A percentile compares a stretch with the other conserved stretches of the same genome.
phyloP scores from a whole-genome alignment of 2,888 invertebrate species.

The Tricholauxania praeusta region DNA sequence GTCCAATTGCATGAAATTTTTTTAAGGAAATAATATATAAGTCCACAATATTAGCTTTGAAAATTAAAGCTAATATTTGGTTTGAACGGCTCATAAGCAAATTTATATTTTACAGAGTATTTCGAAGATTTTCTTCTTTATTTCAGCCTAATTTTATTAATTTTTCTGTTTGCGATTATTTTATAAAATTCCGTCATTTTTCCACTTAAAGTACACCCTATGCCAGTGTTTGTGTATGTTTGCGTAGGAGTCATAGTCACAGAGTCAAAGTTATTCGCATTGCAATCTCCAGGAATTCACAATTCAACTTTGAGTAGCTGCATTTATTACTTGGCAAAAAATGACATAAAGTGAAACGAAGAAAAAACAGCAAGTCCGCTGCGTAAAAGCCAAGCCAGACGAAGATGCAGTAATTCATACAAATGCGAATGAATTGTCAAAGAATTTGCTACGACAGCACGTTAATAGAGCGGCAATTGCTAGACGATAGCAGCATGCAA shows the following conservation, averaged over 20 bases:
- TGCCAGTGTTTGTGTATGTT: background rate
- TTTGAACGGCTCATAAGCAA: no score
- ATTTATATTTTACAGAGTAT: no score
- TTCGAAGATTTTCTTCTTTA: no score
- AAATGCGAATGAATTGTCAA: slow-evolving; percentile 1
- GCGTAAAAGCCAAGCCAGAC: slow-evolving; percentile 16
- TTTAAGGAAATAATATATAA: no score
- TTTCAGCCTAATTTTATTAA: no score
- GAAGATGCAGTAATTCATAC: slow-evolving; percentile 9
- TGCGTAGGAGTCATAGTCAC: background rate
- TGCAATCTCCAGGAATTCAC: background rate
- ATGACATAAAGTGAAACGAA: no score
- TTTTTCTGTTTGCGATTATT: no score
- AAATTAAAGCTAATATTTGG: no score
- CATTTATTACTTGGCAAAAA: slow-evolving; percentile 7
- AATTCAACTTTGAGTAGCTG: slow-evolving; percentile 8
- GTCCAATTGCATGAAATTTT: no score
- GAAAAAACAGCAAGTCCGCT: background rate
- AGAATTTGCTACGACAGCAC: background rate
- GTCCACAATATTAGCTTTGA: no score
- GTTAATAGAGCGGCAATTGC: background rate
- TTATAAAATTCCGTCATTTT: no score
- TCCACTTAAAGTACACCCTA: no score
- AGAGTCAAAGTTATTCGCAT: background rate
- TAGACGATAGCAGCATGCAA: background rate